Evolutionary conservation across 2,113 vertebrate genomes (phyloP).

Genomic region (Machaerirhynchus nigripectus): DNA sequence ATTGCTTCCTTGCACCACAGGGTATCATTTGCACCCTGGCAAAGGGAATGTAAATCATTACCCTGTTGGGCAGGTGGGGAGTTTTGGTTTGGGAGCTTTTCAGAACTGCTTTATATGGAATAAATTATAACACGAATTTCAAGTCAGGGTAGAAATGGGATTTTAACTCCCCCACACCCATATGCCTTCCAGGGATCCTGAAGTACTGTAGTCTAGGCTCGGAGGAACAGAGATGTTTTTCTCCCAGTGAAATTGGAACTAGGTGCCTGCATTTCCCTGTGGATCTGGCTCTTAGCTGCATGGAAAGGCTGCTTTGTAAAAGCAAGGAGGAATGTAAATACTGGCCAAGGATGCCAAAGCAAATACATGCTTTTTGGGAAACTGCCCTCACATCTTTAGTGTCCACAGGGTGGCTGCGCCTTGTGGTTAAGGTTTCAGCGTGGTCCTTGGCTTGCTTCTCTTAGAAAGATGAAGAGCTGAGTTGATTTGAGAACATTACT

Average conservation of each 20-base stretch:
- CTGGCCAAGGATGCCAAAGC: neutral
- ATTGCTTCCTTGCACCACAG: neutral
- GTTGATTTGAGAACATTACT: conserved; percentile 21
- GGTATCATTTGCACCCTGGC: neutral
- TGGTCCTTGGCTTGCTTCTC: conserved; percentile 24
- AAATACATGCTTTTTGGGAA: conserved; percentile 27
- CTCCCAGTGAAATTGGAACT: neutral
- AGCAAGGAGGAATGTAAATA: neutral
- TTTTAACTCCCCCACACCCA: neutral
- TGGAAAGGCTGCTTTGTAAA: neutral
- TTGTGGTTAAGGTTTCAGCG: neutral
- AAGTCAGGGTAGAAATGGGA: neutral
- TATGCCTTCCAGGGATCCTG: neutral
- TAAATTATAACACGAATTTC: conserved; percentile 9
- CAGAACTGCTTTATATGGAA: conserved; percentile 7
- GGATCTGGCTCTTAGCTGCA: neutral
- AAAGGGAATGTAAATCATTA: conserved; percentile 7
- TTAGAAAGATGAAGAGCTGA: neutral
- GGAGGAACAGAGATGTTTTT: neutral
- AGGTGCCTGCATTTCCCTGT: neutral
- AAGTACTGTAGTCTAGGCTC: neutral
- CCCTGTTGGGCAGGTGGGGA: neutral
- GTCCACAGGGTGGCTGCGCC: neutral
- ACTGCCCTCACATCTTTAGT: neutral
- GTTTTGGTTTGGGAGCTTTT: conserved; percentile 26